Evolutionary conservation across 92 coral and sea anemone genomes (phyloP).

Genomic region (Nematostella vectensis): DNA sequence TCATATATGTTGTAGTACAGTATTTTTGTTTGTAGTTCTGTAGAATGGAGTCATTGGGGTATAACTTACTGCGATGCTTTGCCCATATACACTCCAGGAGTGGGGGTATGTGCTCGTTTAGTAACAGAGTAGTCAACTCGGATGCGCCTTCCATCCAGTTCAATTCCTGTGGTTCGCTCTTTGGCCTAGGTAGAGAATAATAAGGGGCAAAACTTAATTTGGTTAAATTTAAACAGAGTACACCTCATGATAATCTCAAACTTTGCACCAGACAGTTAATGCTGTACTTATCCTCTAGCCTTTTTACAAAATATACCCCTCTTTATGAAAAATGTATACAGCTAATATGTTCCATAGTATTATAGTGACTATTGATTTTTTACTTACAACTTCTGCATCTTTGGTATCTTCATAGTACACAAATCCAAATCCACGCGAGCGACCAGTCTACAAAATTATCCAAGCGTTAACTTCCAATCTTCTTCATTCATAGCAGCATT

Average conservation of each 20-base stretch:
- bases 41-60: not conserved
- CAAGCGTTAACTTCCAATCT: not conserved
- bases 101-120: constrained; percentile 96
- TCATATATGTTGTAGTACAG: no score
- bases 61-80: constrained; percentile 89
- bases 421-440: constrained; percentile 99
- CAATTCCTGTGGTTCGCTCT: constrained; percentile 77
- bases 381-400: constrained; percentile 81
- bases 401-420: constrained; percentile 73
- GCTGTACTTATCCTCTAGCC: no score
- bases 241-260: no score
- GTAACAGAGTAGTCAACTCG: constrained; percentile 95
- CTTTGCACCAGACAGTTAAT: no score
- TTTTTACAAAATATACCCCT: no score
- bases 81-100: constrained; percentile 98
- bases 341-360: no score
- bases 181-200: constrained; percentile 85
- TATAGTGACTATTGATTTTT: no score
- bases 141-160: constrained; percentile 91
- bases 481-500: no score
- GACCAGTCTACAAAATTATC: constrained; percentile 63
- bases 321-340: no score
- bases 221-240: not conserved
- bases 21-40: no score
- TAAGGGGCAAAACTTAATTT: not conserved